phyloP scores from a whole-genome alignment of 2,888 invertebrate species.

The Didymodactylos carnosus region DNA sequence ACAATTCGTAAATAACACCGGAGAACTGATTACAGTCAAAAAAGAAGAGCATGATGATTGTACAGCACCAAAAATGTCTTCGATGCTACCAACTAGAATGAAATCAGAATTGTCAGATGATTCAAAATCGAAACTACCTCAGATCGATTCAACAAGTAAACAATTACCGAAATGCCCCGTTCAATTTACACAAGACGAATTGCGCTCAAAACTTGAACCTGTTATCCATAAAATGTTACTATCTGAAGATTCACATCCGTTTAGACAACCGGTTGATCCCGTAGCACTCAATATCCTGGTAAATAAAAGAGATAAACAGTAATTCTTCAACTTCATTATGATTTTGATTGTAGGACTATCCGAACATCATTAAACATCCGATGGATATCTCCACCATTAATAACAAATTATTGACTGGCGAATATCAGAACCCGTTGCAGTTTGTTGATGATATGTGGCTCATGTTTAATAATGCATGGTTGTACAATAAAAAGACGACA shows the following conservation, averaged over 20 bases:
- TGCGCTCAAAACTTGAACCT: not conserved
- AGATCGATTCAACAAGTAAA: not conserved
- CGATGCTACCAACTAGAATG: too few species aligned
- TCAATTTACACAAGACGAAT: not conserved
- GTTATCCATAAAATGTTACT: not conserved
- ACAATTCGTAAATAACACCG: too few species aligned
- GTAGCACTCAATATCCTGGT: conserved; percentile 36
- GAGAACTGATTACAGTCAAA: too few species aligned
- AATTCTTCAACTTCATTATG: too few species aligned
- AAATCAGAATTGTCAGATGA: not conserved
- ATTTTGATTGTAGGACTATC: too few species aligned
- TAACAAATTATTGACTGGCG: conserved; percentile 69
- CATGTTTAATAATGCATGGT: conserved; percentile 99
- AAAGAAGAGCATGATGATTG: too few species aligned
- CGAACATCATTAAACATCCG: conserved; percentile 79
- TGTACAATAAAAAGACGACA: conserved; percentile 93
- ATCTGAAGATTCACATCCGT: conserved; percentile 64
- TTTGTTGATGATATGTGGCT: conserved; percentile 98
- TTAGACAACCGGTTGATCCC: conserved; percentile 90
- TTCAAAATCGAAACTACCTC: not conserved
- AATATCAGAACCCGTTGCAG: conserved; percentile 93
- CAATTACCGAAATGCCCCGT: not conserved
- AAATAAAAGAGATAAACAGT: too few species aligned
- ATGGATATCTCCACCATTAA: conserved; percentile 92
- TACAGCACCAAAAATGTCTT: too few species aligned